Evolutionary conservation across 2,113 vertebrate genomes (phyloP), one percentile per base, ranked within the genome.

Genomic region (Corythornis madagascariensis): DNA sequence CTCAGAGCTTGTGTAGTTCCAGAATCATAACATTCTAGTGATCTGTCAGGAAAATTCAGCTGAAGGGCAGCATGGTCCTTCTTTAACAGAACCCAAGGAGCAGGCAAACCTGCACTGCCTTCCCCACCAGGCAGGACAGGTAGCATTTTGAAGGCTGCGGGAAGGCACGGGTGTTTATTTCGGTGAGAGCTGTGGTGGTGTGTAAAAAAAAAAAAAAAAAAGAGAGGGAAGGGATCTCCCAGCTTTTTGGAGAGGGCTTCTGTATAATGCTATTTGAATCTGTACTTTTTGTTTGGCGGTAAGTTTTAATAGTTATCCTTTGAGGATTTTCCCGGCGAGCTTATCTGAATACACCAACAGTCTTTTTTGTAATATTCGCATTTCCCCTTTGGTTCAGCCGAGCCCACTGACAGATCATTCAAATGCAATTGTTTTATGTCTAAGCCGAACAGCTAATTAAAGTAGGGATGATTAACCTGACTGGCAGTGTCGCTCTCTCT

Each of bases 391-490:
- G 98, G 98, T 98, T 98, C 97, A 98, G 98, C 97, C 94, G 96
- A 97, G 97, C 98, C 98, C 97, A 97, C 98, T 98, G 98, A 98
- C 98, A 98, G 98, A 98, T 98, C 98, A 98, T 98, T 98, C 98
- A 98, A 98, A 98, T 98, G 98, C 98, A 98, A 98, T 98, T 98
- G 98, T 98, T 98, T 98, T 98, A 98, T 98, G 98, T 98, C 98
- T 98, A 98, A 98, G 98, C 98, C 97, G 98, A 98, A 98, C 98
- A 98, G 98, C 98, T 98, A 98, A 98, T 99, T 98, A 98, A 98
- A 98, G 98, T 98, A 97, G 98, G 98, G 98, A 98, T 99, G 98
- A 99, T 99, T 98, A 99, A 98, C 98, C 98, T 98, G 98, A 98
- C 98, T 98, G 98, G 98, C 98, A 98, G 97, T 98, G 97, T 97